Evolutionary conservation across 1,140 invertebrate genomes (phyloP).

Genomic region (Oscheius sp.): DNA sequence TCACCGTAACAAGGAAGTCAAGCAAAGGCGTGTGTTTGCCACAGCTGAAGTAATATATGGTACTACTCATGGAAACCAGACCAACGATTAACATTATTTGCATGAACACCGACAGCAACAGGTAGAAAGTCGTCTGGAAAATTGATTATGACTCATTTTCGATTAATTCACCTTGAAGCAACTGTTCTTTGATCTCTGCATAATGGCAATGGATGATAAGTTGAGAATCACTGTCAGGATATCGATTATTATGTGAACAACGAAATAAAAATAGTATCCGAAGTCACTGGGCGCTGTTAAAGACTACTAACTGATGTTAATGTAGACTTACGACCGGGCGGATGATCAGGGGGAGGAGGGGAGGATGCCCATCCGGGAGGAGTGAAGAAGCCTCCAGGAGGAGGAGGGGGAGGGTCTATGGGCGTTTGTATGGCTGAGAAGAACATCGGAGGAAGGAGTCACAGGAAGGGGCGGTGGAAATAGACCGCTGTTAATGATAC

Average conservation of each 20-base stretch:
- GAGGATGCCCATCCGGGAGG: too few species aligned
- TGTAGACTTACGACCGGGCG: too few species aligned
- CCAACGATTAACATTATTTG: neutral
- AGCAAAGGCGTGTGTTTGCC: neutral
- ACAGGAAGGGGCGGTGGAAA: too few species aligned
- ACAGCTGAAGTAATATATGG: neutral
- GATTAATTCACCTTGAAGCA: neutral
- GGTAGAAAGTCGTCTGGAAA: neutral
- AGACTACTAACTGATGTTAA: too few species aligned
- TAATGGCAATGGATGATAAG: neutral
- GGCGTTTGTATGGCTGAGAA: too few species aligned
- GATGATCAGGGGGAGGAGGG: too few species aligned
- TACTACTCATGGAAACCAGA: neutral
- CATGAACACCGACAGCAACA: neutral
- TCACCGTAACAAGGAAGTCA: neutral
- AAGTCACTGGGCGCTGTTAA: neutral
- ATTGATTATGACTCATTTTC: neutral
- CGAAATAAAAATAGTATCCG: neutral
- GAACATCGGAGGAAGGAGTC: too few species aligned
- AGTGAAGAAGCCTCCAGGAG: too few species aligned
- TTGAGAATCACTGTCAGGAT: neutral
- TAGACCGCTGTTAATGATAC: too few species aligned
- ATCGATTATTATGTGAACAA: neutral
- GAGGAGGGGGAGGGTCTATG: too few species aligned
- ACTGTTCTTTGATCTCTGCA: neutral